Evolutionary conservation across 92 coral and sea anemone genomes (phyloP).

Genomic region (Phenganax marumi): DNA sequence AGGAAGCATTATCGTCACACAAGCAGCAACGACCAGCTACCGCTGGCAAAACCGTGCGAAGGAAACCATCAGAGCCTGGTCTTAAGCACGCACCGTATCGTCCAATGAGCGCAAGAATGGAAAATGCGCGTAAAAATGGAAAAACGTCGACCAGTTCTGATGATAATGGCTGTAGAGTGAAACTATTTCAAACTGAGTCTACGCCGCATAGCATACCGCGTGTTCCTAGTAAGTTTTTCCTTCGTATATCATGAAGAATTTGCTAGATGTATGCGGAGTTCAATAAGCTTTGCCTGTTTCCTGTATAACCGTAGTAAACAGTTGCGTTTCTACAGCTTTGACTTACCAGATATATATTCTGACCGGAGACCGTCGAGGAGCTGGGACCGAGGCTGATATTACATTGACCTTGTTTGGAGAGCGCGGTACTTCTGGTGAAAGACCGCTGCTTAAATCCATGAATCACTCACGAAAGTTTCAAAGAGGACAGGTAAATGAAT

Average conservation of each 20-base stretch:
- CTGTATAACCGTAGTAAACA: neutral
- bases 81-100: conserved; percentile 10
- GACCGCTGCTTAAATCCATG: conserved; percentile 82
- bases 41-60: neutral
- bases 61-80: conserved; percentile 14
- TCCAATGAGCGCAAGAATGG: conserved; percentile 21
- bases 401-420: conserved; percentile 89
- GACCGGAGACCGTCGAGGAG: conserved; percentile 95
- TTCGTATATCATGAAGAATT: neutral
- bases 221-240: conserved; percentile 11
- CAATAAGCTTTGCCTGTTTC: neutral
- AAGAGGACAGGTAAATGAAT: conserved; percentile 75
- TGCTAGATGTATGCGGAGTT: neutral
- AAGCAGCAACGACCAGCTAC: neutral
- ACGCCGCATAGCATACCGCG: neutral
- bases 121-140: neutral
- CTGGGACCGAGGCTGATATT: conserved; percentile 85
- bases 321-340: conserved; percentile 52
- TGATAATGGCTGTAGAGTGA: conserved; percentile 2
- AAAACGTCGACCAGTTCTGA: conserved; percentile 7
- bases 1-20: neutral
- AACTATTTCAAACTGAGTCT: conserved; percentile 3
- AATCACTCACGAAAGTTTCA: conserved; percentile 90
- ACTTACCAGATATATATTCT: conserved; percentile 85
- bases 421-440: conserved; percentile 85